Conservation (phyloP, 2,888 invertebrate genomes). For the Ennomos fuscantarius region DNA sequence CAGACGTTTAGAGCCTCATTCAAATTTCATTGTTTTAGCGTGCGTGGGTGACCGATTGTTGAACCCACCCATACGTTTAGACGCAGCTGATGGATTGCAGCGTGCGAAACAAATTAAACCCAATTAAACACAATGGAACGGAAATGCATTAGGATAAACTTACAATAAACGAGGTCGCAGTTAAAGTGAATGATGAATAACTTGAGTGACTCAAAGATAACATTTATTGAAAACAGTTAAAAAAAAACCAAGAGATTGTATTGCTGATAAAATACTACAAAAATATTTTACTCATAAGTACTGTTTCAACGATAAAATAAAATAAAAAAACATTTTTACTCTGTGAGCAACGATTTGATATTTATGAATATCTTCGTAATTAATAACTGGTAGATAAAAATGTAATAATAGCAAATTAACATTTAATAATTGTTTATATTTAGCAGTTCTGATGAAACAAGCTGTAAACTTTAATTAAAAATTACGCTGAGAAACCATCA, state of each 20-base stretch:
- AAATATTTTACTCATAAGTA: too few species aligned
- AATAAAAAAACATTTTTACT: too few species aligned
- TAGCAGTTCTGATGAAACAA: conserved; percentile 2
- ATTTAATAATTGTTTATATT: too few species aligned
- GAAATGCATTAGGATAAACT: conserved; percentile 44
- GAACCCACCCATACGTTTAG: conserved; percentile 69
- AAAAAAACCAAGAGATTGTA: too few species aligned
- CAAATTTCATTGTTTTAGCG: conserved; percentile 66
- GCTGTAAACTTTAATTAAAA: conserved; percentile 18
- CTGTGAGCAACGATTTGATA: too few species aligned
- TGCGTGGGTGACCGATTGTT: conserved; percentile 71
- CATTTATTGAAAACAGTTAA: neutral
- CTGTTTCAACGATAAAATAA: too few species aligned
- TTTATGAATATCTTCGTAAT: too few species aligned
- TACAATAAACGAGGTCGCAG: conserved; percentile 17
- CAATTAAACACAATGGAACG: conserved; percentile 64
- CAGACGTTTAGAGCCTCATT: conserved; percentile 58
- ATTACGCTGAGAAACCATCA: conserved; percentile 25
- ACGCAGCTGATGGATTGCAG: conserved; percentile 66
- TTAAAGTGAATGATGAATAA: conserved; percentile 8
- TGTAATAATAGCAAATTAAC: too few species aligned
- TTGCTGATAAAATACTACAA: too few species aligned
- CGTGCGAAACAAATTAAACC: conserved; percentile 69
- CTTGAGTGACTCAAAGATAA: conserved; percentile 9
- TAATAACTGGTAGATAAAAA: too few species aligned